Evolutionary conservation across 1,140 invertebrate species (phyloP), one percentile per base, ranked within the genome.

Genomic region (Drosophila equinoxialis): DNA sequence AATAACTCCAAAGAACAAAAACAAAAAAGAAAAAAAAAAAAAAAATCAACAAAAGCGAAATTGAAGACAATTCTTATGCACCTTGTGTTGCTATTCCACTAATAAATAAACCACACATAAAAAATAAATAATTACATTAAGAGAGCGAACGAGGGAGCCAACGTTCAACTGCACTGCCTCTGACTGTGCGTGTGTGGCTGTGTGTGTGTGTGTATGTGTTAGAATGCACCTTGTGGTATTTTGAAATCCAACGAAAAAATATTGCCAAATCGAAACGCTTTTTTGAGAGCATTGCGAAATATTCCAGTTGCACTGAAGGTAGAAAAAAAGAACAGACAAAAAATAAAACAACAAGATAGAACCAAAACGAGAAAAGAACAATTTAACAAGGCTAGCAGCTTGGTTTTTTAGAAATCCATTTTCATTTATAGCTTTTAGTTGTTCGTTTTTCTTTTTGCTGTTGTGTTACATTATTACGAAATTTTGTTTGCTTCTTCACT

Each of bases 221-320:
- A 89, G 85, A 89, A 89, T 89, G 84, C 84, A 89, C 84, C 84
- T 89, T 89, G 85, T 89, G 84, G 80, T 84, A 89, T 90, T 89
- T 89, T 83, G 79, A 89, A 89, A 89, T 90, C 77, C 68, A 84
- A 89, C 78, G 78, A 87, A 87, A 81, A 87, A 87, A 81, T 81
- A 89, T 89, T 89, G 85, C 77, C 85, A 90, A 89, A 89, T 79
- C 81, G 59, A 76, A 83, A 72, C 79, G 84, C 69, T 74, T 89
- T 80, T 81, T 76, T 69, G 64, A 78, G 78, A 73, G 77, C 68
- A 68, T 90, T 90, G 85, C 84, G 79, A 89, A 89, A 89, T 82
- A 76, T 82, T 89, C 85, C 84, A 87, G 84, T 77, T 87, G 84
- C 78, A 85, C 80, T 75, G 82, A 89, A 89, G 85, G 78, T 81